phyloP scores from a whole-genome alignment of 2,797 vertebrate genomes.

The Phataginus tricuspis region DNA sequence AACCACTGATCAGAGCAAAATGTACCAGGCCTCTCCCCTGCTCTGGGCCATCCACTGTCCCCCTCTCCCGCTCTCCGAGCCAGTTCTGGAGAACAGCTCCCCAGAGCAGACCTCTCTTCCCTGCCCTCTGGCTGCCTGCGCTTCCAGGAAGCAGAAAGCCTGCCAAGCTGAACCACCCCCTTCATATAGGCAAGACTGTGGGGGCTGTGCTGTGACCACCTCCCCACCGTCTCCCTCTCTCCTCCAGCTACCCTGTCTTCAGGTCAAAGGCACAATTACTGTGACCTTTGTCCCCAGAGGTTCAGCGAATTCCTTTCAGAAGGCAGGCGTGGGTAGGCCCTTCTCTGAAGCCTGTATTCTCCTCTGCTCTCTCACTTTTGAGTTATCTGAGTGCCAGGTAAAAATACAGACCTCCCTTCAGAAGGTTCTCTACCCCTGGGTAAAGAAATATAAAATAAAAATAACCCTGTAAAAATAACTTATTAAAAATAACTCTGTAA shows the following conservation, averaged over 20 bases:
- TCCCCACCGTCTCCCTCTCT: neutral
- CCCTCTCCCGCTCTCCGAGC: neutral
- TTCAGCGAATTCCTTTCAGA: neutral
- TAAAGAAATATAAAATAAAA: too few species aligned
- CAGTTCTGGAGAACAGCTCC: neutral
- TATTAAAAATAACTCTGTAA: constrained; percentile 3
- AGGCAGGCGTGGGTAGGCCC: neutral
- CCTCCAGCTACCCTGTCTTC: neutral
- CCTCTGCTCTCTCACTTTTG: neutral
- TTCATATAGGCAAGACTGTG: neutral
- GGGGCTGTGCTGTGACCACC: too few species aligned
- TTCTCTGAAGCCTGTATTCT: neutral
- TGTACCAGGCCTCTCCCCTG: too few species aligned
- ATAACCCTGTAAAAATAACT: neutral
- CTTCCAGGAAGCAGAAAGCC: neutral
- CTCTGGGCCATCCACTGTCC: neutral
- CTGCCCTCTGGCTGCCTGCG: neutral
- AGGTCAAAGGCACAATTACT: neutral
- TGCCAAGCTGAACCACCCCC: neutral
- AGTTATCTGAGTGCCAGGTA: neutral
- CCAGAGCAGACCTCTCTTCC: neutral
- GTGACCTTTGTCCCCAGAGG: neutral
- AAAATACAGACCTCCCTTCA: constrained; percentile 53
- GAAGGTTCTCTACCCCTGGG: neutral
- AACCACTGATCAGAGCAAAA: neutral